Conservation (phyloP, 2,888 invertebrate species). For the Tipula helvola region DNA sequence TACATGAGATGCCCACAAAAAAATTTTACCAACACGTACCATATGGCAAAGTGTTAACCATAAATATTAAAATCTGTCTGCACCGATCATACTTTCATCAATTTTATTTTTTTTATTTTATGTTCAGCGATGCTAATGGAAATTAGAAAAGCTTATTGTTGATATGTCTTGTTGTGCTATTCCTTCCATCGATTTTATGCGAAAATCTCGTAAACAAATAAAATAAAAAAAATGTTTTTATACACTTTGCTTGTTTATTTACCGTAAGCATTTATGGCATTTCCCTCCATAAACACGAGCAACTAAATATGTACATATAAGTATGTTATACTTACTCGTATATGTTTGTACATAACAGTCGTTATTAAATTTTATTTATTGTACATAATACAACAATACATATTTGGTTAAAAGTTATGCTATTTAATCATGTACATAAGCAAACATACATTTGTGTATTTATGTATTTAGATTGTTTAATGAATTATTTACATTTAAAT, state of each 20-base stretch:
- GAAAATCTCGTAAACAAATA: neutral
- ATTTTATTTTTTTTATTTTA: neutral
- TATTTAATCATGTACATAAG: neutral
- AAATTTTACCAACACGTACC: no score
- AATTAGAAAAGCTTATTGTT: neutral
- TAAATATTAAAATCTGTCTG: no score
- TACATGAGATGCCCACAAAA: no score
- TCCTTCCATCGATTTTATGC: neutral
- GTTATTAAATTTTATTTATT: neutral
- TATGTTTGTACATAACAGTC: neutral
- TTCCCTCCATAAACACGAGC: neutral
- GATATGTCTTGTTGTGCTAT: neutral
- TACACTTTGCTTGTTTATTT: neutral
- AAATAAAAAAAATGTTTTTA: neutral
- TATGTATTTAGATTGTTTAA: neutral
- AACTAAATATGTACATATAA: no score
- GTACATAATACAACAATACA: neutral
- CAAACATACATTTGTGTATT: neutral
- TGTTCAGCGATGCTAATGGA: neutral
- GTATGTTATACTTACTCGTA: no score
- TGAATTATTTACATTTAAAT: conserved; percentile 4
- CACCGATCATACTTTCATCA: no score
- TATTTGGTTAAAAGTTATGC: neutral
- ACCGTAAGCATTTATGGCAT: neutral
- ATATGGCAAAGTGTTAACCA: no score